These are phyloP conservation scores for Centroberyx gerrardi DNA, from an alignment of 2,797 vertebrate genomes.

Conservation along the genomic window DNA sequence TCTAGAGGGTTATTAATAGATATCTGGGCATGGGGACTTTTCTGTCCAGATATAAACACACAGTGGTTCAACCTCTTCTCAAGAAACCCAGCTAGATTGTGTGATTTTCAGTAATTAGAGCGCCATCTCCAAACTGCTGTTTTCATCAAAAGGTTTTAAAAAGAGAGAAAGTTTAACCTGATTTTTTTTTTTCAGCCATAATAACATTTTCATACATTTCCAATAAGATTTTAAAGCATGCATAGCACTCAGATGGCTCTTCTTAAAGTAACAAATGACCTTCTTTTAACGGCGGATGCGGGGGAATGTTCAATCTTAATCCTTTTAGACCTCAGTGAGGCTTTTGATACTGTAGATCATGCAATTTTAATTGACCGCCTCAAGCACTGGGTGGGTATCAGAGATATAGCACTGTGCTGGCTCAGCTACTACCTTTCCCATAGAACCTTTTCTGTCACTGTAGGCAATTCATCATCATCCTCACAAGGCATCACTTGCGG, in stretches of 20 bases:
- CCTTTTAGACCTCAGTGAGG: slow-evolving; percentile 62
- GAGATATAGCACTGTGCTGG: slow-evolving; percentile 60
- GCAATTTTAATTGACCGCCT: slow-evolving; percentile 74
- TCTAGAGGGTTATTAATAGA: too few species aligned
- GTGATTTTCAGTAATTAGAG: not conserved
- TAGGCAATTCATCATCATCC: slow-evolving; percentile 54
- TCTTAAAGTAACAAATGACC: slow-evolving; percentile 57
- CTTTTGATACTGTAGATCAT: slow-evolving; percentile 72
- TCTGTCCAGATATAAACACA: not conserved
- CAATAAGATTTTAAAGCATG: slow-evolving; percentile 13
- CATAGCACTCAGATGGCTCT: slow-evolving; percentile 5
- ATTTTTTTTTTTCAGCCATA: not conserved
- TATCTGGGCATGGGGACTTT: not conserved
- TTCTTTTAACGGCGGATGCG: slow-evolving; percentile 54
- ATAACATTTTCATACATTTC: slow-evolving; percentile 6
- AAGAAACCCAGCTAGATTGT: not conserved
- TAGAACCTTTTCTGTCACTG: slow-evolving; percentile 55
- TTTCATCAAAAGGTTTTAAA: not conserved
- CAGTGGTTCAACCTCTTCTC: not conserved
- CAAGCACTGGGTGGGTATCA: slow-evolving; percentile 55
- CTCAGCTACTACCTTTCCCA: slow-evolving; percentile 67
- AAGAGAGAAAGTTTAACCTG: not conserved
- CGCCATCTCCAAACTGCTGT: not conserved
- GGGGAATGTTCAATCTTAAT: slow-evolving; percentile 63
- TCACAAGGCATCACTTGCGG: slow-evolving; percentile 40